Percentiles rank a stretch among this genome's conserved stretches.
These are phyloP conservation scores for Palaemon carinicauda DNA, from an alignment of 1,140 invertebrate species.

Conservation along the genomic window DNA sequence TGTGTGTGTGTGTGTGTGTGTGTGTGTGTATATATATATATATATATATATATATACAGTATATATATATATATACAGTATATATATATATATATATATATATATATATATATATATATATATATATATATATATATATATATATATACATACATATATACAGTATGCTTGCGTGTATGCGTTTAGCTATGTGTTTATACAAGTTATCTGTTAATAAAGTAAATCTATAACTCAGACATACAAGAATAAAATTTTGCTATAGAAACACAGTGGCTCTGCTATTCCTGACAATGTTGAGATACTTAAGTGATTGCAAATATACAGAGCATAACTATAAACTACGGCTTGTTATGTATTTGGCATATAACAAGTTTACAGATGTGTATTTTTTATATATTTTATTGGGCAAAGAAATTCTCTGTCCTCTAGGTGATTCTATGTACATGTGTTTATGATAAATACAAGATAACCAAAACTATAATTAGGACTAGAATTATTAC, in stretches of 20 bases:
- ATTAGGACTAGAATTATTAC: no score
- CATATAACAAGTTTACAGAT: no score
- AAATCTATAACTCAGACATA: background rate
- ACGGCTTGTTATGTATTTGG: no score
- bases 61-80: conserved; percentile 32
- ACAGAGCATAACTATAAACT: no score
- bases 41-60: conserved; percentile 23
- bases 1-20: background rate
- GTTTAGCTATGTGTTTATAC: background rate
- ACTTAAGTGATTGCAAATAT: no score
- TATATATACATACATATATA: conserved; percentile 30
- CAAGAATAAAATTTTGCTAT: no score
- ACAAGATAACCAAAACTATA: no score
- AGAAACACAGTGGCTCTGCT: no score
- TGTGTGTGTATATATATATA: background rate
- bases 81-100: conserved; percentile 31
- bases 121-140: conserved; percentile 26
- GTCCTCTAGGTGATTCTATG: background rate
- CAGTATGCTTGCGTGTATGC: background rate
- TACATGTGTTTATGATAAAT: background rate
- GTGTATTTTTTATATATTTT: background rate
- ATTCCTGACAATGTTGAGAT: no score
- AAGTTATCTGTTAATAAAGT: no score
- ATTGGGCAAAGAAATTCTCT: no score
- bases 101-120: conserved; percentile 13